These are phyloP conservation scores for Drosophila multiciliata DNA, from an alignment of 2,888 invertebrate species.

Conservation along the genomic window DNA sequence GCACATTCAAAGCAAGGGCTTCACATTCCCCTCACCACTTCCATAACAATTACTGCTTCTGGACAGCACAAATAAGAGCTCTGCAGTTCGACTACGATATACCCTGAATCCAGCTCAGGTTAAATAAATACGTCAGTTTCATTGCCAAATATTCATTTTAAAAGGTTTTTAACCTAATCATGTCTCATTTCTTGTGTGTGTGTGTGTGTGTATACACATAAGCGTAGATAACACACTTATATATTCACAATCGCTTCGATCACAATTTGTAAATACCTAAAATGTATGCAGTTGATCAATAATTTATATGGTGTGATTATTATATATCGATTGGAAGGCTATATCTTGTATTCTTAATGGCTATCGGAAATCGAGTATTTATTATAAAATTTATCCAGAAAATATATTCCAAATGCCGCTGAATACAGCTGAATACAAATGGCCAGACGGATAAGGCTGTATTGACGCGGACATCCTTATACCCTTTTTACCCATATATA, in stretches of 20 bases:
- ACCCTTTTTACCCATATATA: not conserved
- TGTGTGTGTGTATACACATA: no score
- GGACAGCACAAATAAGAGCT: not conserved
- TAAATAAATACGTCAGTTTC: not conserved
- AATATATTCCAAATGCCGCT: not conserved
- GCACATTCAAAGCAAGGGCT: not conserved
- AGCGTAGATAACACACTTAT: no score
- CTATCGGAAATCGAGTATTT: not conserved
- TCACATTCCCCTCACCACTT: not conserved
- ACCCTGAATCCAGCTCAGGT: not conserved
- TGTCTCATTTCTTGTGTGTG: not conserved
- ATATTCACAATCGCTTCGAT: no score
- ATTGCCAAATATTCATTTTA: not conserved
- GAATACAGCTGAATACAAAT: not conserved
- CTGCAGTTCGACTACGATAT: not conserved
- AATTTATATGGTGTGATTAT: not conserved
- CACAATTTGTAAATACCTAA: no score
- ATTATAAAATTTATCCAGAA: not conserved
- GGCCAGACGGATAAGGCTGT: not conserved
- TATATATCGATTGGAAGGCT: not conserved
- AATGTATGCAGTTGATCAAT: not conserved
- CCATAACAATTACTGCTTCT: slow-evolving; percentile 1
- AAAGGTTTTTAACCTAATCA: not conserved
- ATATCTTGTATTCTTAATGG: not conserved
- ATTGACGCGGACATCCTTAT: not conserved